Evolutionary conservation across 2,797 vertebrate species (phyloP).

Genomic region (Bucorvus abyssinicus): DNA sequence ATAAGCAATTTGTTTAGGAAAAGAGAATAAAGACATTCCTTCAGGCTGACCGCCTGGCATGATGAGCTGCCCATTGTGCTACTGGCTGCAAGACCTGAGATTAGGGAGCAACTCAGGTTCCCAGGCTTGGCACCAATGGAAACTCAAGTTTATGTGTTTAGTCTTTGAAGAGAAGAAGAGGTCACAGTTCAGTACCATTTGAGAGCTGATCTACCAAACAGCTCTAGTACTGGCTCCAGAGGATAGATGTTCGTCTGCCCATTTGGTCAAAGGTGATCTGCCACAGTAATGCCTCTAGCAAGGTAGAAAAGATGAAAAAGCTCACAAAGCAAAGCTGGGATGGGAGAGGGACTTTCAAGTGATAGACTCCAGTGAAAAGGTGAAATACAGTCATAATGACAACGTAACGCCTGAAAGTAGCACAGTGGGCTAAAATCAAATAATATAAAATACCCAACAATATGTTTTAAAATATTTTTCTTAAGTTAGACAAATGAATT

Average conservation of each 20-base stretch:
- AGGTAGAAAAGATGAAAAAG: conserved; percentile 63
- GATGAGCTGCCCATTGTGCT: conserved; percentile 62
- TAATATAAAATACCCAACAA: neutral
- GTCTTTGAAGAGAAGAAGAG: conserved; percentile 69
- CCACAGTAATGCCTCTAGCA: conserved; percentile 69
- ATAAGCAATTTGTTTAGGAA: conserved; percentile 60
- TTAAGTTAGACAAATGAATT: neutral
- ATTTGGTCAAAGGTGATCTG: conserved; percentile 70
- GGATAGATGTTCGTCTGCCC: conserved; percentile 58
- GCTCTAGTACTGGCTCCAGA: conserved; percentile 51
- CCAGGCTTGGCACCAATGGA: conserved; percentile 67
- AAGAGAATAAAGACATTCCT: conserved; percentile 58
- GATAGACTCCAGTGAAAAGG: conserved; percentile 13
- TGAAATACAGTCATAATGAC: neutral
- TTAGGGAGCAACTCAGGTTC: conserved; percentile 60
- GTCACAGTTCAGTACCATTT: conserved; percentile 69
- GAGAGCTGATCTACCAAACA: conserved; percentile 61
- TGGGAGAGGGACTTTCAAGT: conserved; percentile 38
- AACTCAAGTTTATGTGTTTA: conserved; percentile 58
- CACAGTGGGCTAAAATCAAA: neutral
- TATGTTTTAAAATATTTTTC: neutral
- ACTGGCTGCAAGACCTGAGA: conserved; percentile 55
- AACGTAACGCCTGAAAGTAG: neutral
- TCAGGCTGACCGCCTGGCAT: conserved; percentile 46
- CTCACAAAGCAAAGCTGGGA: neutral